These are phyloP conservation scores for Marisa cornuarietis DNA, from an alignment of 1,140 invertebrate species.

Conservation along the genomic window DNA sequence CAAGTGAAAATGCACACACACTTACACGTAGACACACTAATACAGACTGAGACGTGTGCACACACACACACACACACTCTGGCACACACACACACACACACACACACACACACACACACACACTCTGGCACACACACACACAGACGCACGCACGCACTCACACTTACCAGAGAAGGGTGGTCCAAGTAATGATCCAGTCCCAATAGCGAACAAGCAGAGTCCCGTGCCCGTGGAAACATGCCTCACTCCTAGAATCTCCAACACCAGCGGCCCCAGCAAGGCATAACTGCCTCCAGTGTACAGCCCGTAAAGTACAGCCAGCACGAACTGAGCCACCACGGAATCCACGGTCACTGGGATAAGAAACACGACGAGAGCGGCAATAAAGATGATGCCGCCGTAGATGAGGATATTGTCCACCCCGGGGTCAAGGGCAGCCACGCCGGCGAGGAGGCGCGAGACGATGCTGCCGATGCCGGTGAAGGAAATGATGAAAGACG, in stretches of 20 bases:
- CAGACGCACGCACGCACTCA: not conserved
- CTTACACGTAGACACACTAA: too few species aligned
- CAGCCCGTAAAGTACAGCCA: slow-evolving; percentile 24
- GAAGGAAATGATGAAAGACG: slow-evolving; percentile 11
- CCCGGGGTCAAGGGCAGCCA: not conserved
- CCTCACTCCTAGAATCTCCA: slow-evolving; percentile 34
- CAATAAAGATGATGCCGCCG: slow-evolving; percentile 4
- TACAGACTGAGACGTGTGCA: too few species aligned
- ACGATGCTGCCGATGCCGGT: slow-evolving; percentile 12
- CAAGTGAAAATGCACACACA: too few species aligned
- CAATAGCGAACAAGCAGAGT: slow-evolving; percentile 27
- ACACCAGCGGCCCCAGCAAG: slow-evolving; percentile 27
- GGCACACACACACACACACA: too few species aligned
- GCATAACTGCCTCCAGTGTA: slow-evolving; percentile 34
- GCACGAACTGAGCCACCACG: slow-evolving; percentile 2
- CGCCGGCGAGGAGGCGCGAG: not conserved
- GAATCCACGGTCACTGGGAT: slow-evolving; percentile 1
- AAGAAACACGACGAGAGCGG: not conserved
- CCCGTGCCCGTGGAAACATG: slow-evolving; percentile 36
- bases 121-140: not conserved
- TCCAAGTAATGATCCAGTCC: slow-evolving; percentile 35
- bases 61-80: too few species aligned
- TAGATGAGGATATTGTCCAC: slow-evolving; percentile 13
- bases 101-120: not conserved
- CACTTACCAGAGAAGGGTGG: slow-evolving; percentile 32